phyloP scores from a whole-genome alignment of 2,888 invertebrate genomes.

The Eledone cirrhosa region DNA sequence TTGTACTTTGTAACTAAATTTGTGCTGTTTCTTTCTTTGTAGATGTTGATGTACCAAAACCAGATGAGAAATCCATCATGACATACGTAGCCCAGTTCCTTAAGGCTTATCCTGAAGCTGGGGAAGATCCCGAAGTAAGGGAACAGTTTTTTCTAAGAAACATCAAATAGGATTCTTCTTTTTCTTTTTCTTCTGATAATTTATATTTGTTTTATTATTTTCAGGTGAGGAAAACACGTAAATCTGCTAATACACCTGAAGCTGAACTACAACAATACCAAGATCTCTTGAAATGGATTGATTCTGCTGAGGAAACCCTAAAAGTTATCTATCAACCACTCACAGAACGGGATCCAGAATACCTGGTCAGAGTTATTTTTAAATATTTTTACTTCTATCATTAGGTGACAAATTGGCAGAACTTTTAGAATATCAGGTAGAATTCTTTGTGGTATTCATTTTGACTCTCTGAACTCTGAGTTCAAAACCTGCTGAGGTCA shows the following conservation, averaged over 20 bases:
- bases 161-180: neutral
- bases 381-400: too few relatives aligned
- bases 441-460: too few relatives aligned
- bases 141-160: neutral
- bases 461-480: too few relatives aligned
- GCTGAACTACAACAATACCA: slow-evolving; percentile 70
- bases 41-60: slow-evolving; percentile 93
- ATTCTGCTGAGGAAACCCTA: slow-evolving; percentile 64
- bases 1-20: too few relatives aligned
- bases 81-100: slow-evolving; percentile 98
- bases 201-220: neutral
- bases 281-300: slow-evolving; percentile 82
- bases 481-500: too few relatives aligned
- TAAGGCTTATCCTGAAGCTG: slow-evolving; percentile 75
- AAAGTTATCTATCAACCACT: slow-evolving; percentile 59
- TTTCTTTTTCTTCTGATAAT: neutral
- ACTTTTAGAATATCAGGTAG: too few relatives aligned
- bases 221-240: slow-evolving; percentile 19
- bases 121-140: slow-evolving; percentile 55
- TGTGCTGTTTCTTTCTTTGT: slow-evolving; percentile 28
- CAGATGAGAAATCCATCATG: slow-evolving; percentile 97
- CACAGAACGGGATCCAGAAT: slow-evolving; percentile 71
- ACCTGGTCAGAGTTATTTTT: slow-evolving; percentile 67
- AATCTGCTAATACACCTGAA: slow-evolving; percentile 11
- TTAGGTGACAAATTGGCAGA: too few relatives aligned